phyloP scores from a whole-genome alignment of 2,797 vertebrate species.

The Pseudomugil gertrudae region DNA sequence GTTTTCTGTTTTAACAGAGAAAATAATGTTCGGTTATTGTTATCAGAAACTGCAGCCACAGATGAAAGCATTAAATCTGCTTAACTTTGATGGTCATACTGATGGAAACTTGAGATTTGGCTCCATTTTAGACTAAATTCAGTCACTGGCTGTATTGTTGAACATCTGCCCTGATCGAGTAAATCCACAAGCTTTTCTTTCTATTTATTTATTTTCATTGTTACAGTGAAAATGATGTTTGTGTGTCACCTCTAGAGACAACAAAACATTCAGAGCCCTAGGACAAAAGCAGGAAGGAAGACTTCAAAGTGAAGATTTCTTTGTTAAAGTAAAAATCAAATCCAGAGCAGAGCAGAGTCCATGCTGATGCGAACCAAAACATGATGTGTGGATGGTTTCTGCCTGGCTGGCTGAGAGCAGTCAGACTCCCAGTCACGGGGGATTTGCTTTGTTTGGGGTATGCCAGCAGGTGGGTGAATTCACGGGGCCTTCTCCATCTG shows the following conservation, averaged over 20 bases:
- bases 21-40: constrained; percentile 45
- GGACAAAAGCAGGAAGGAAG: constrained; percentile 43
- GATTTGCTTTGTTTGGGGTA: constrained; percentile 69
- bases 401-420: constrained; percentile 67
- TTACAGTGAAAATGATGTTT: constrained; percentile 35
- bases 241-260: constrained; percentile 44
- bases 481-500: constrained; percentile 63
- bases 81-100: constrained; percentile 46
- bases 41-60: constrained; percentile 62
- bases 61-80: constrained; percentile 47
- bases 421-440: constrained; percentile 53
- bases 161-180: constrained; percentile 72
- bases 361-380: constrained; percentile 58
- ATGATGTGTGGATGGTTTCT: constrained; percentile 40
- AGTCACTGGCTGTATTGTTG: constrained; percentile 38
- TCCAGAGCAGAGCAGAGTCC: constrained; percentile 35
- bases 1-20: constrained; percentile 47
- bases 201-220: constrained; percentile 61
- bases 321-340: constrained; percentile 49
- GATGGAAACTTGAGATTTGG: constrained; percentile 62
- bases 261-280: constrained; percentile 56
- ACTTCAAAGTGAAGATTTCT: constrained; percentile 72
- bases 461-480: constrained; percentile 65
- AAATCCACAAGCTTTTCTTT: constrained; percentile 62
- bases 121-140: constrained; percentile 52